These are phyloP conservation scores for Sebastes cheni DNA, from an alignment of 2,797 vertebrate species.

Conservation along the genomic window DNA sequence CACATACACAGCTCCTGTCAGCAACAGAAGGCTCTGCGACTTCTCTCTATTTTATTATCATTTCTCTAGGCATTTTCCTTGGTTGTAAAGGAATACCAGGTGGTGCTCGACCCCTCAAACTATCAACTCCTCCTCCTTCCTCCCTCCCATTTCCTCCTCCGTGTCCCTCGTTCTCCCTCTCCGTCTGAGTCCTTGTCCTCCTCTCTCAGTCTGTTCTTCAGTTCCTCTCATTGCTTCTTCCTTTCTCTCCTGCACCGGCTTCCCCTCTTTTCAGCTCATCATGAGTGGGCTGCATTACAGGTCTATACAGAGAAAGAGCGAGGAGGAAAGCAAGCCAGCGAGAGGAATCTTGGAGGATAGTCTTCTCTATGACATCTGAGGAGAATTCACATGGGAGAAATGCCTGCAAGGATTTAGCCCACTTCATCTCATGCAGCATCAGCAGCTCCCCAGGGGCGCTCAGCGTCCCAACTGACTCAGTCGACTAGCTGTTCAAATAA, in stretches of 20 bases:
- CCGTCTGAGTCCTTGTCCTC: constrained; percentile 52
- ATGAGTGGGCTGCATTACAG: constrained; percentile 22
- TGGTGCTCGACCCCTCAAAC: constrained; percentile 73
- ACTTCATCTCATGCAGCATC: not conserved
- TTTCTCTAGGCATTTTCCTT: constrained; percentile 79
- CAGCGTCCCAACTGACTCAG: not conserved
- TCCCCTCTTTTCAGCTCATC: constrained; percentile 31
- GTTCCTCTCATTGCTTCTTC: constrained; percentile 15
- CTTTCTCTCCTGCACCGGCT: constrained; percentile 22
- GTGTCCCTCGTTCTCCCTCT: constrained; percentile 39
- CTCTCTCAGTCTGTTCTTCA: constrained; percentile 42
- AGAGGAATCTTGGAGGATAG: not conserved
- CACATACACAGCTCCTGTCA: constrained; percentile 80
- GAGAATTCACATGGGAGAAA: constrained; percentile 13
- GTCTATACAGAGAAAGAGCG: constrained; percentile 1
- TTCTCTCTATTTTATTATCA: constrained; percentile 83
- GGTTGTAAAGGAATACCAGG: constrained; percentile 79
- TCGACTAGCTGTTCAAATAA: not conserved
- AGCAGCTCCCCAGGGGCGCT: not conserved
- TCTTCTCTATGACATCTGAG: not conserved
- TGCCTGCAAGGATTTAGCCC: not conserved
- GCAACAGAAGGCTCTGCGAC: constrained; percentile 81
- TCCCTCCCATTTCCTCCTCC: constrained; percentile 66
- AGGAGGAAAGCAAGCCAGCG: not conserved
- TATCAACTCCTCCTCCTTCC: constrained; percentile 73